A percentile compares a stretch with the other conserved stretches of the same genome.
phyloP scores from a whole-genome alignment of 2,888 invertebrate species.

The Caenorhabditis imperialis region DNA sequence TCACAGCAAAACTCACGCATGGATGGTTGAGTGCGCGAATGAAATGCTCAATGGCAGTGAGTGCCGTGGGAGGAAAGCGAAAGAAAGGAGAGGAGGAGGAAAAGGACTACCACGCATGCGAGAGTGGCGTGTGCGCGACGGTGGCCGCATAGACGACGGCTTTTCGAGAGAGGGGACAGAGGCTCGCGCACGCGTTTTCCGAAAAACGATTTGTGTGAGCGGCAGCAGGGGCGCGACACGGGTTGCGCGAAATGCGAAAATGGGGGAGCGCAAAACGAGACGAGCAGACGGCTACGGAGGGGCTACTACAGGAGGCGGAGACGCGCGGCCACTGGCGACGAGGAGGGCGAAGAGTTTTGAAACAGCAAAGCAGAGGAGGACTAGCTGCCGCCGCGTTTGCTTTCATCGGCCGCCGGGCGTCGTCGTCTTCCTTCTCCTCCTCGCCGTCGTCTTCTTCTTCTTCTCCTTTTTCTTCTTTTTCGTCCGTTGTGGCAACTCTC shows the following conservation, averaged over 20 bases:
- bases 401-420: conserved; percentile 27
- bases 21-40: conserved; percentile 55
- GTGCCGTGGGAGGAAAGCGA: conserved; percentile 43
- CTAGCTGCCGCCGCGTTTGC: conserved; percentile 36
- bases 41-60: conserved; percentile 52
- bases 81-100: conserved; percentile 7
- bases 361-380: conserved; percentile 19
- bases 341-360: background rate
- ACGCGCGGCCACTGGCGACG: conserved; percentile 11
- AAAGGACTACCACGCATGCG: conserved; percentile 41
- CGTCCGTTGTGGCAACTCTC: conserved; percentile 36
- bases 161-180: conserved; percentile 22
- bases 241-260: conserved; percentile 49
- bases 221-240: conserved; percentile 47
- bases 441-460: too few species aligned
- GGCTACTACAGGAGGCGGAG: conserved; percentile 27
- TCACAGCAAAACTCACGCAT: conserved; percentile 53
- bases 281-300: conserved; percentile 42
- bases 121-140: conserved; percentile 39
- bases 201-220: conserved; percentile 51
- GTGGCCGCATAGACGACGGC: conserved; percentile 26
- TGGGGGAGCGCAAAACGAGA: conserved; percentile 31
- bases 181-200: conserved; percentile 50
- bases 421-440: too few species aligned
- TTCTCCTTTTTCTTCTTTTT: conserved; percentile 7